Conservation (phyloP, 2,888 invertebrate species). For the Chironomus tentans region DNA sequence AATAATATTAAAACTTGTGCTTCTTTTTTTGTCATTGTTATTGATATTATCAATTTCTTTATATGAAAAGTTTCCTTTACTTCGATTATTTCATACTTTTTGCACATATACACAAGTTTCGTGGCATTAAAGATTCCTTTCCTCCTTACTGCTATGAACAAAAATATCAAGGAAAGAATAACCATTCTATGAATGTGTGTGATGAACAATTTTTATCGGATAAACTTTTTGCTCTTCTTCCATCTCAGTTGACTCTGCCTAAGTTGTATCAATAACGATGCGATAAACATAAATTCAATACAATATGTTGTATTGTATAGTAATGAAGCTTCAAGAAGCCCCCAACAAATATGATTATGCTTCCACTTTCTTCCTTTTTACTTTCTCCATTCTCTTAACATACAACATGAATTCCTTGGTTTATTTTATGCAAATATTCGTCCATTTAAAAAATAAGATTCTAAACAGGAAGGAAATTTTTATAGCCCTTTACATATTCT, state of each 20-base stretch:
- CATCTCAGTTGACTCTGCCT: neutral
- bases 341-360: neutral
- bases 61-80: neutral
- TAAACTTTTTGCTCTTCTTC: neutral
- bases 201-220: neutral
- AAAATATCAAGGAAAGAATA: too few species aligned
- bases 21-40: neutral
- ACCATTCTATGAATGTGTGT: neutral
- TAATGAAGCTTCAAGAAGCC: neutral
- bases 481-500: too few species aligned
- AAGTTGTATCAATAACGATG: constrained; percentile 1
- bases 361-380: neutral
- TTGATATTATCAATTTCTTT: neutral
- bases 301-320: neutral
- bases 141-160: too few species aligned
- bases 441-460: neutral
- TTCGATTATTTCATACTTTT: neutral
- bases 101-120: too few species aligned
- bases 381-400: neutral
- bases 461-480: neutral
- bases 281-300: constrained; percentile 11
- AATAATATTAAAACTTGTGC: neutral
- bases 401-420: neutral
- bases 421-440: neutral
- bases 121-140: too few species aligned